A percentile compares a stretch with the other conserved stretches of the same genome.
phyloP scores from a whole-genome alignment of 2,797 vertebrate species.

The Serranus cabrilla region DNA sequence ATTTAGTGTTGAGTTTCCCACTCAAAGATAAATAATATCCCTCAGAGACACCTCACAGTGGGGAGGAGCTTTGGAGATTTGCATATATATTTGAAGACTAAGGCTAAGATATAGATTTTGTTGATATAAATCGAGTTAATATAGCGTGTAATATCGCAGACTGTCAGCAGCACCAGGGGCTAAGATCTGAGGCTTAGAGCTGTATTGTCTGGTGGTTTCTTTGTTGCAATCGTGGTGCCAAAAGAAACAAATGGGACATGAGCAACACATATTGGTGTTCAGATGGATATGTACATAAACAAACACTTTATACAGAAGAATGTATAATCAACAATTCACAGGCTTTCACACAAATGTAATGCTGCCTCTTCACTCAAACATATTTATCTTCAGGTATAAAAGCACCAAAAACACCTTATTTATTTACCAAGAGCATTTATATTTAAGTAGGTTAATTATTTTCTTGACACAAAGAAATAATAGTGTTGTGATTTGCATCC shows the following conservation, averaged over 20 bases:
- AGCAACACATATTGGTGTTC: not conserved
- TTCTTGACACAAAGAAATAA: constrained; percentile 30
- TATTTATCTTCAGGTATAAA: not conserved
- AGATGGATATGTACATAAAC: constrained; percentile 3
- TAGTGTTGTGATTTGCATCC: constrained; percentile 17
- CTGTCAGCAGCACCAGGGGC: constrained; percentile 5
- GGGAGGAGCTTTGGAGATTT: constrained; percentile 51
- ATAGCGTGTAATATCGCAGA: constrained; percentile 16
- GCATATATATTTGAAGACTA: constrained; percentile 52
- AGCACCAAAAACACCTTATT: constrained; percentile 3
- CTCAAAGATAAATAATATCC: constrained; percentile 35
- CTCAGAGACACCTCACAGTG: constrained; percentile 22
- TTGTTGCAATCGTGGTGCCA: constrained; percentile 20
- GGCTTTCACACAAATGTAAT: constrained; percentile 5
- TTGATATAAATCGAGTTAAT: constrained; percentile 42
- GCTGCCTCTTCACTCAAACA: not conserved
- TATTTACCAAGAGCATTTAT: constrained; percentile 20
- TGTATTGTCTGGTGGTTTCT: constrained; percentile 18
- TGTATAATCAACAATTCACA: not conserved
- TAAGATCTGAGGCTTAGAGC: not conserved
- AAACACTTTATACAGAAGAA: not conserved
- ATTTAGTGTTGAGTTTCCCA: constrained; percentile 34
- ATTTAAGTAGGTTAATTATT: constrained; percentile 10
- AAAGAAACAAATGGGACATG: not conserved
- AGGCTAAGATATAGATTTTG: constrained; percentile 31